Base-by-base conservation (phyloP, 2,888 invertebrate genomes). In the Bugula neritina region DNA sequence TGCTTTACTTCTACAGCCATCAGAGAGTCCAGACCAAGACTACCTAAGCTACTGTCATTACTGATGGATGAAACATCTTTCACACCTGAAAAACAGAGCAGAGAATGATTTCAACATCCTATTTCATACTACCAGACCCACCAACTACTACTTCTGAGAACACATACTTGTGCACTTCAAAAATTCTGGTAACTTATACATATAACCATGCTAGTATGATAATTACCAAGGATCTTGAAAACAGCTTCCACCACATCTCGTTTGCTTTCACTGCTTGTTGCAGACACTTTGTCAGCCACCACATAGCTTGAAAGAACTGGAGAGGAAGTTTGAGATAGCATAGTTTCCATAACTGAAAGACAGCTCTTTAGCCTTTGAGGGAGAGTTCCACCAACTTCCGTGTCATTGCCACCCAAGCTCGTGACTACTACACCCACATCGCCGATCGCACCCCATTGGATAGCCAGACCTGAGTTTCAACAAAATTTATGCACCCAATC, bases 1-100 rank as follows among this genome's bases (percentile, higher is more conserved):
- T 96, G 96, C 84, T 97, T 97, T 81, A 99, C 94, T 87, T 99
- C 99, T 0, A 98, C 95, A 69, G 96, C 96, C 98, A 98, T 98
- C 77, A 99, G 86, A 0, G 97, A 97, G 84, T 99, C 98, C 90
- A 99, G 93, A 74, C 98, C 98, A 55, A 99, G 88, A 84, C 99
- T 98, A 35, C 94, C 93, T 69, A 99, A 86, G 57, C 90, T 91
- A 1, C 91, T 89, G 35, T 88, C 88, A 57, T 89, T 87, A 74
- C 92, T 89, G 35, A 96, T 88, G 74, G 91, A 90, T 77, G 89
- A 89, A 0, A 90, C 86, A 80, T 98, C 94, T 84, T 94, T 93
- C 79, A 98, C 90, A 74, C 93, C 92, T 88, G 83, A 31, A 76
- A 74, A 35, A 43, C n/a, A n/a, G n/a, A n/a, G n/a, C n/a, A n/a